Evolutionary conservation across 2,888 invertebrate genomes (phyloP).

Genomic region (Encarsia formosa): DNA sequence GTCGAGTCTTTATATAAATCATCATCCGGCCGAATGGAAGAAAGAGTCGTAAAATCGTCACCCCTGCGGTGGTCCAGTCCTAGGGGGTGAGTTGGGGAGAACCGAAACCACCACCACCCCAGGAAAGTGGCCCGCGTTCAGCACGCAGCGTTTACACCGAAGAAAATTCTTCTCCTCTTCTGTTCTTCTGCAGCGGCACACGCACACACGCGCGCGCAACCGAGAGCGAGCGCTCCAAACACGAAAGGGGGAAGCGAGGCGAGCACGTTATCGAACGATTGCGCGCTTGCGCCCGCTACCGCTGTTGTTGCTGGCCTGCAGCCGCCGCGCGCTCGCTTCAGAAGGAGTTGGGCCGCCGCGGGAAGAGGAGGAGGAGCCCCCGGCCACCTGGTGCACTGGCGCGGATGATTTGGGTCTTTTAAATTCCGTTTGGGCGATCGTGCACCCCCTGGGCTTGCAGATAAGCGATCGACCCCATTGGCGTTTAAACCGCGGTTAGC

Average conservation of each 20-base stretch:
- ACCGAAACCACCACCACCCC: neutral
- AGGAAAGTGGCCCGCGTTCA: constrained; percentile 22
- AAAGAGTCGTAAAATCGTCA: constrained; percentile 19
- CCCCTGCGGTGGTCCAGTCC: constrained; percentile 1
- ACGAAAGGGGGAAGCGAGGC: neutral
- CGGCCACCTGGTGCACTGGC: too few species aligned
- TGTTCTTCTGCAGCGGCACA: neutral
- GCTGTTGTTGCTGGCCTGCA: too few species aligned
- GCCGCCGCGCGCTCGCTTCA: too few species aligned
- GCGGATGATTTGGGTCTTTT: too few species aligned
- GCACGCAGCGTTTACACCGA: constrained; percentile 11
- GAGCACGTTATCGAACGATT: constrained; percentile 27
- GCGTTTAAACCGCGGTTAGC: too few species aligned
- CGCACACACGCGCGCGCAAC: neutral
- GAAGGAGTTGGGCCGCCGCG: too few species aligned
- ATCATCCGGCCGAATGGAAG: too few species aligned
- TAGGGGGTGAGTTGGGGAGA: neutral
- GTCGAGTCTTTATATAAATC: too few species aligned
- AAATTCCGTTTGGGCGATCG: too few species aligned
- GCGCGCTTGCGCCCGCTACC: constrained; percentile 26
- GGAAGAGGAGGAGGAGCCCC: too few species aligned
- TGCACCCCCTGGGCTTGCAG: too few species aligned
- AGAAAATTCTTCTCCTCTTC: constrained; percentile 22
- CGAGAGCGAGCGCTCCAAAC: neutral
- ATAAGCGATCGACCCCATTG: too few species aligned